phyloP scores from a whole-genome alignment of 2,797 vertebrate genomes.

The Rhincodon typus region DNA sequence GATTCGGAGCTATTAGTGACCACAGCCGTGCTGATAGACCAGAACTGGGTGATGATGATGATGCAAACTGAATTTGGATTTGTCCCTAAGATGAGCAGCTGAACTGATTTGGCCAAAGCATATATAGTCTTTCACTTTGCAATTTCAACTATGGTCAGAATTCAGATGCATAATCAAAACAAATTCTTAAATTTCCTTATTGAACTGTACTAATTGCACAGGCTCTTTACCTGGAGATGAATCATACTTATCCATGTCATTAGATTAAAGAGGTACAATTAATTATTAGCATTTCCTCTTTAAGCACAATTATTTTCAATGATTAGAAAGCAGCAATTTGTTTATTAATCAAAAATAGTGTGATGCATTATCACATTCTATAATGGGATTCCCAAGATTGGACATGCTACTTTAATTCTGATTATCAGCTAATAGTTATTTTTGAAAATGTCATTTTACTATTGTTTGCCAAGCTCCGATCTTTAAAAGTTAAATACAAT shows the following conservation, averaged over 20 bases:
- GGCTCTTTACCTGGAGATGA: not conserved
- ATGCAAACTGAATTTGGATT: constrained; percentile 3
- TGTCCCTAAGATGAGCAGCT: not conserved
- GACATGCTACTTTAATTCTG: not conserved
- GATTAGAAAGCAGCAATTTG: not conserved
- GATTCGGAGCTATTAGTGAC: not conserved
- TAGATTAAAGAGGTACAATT: not conserved
- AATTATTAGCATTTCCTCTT: not conserved
- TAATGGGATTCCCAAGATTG: not conserved
- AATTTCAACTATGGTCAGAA: not conserved
- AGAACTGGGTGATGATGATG: not conserved
- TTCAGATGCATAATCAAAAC: not conserved
- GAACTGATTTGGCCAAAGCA: not conserved
- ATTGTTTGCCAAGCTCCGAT: not conserved
- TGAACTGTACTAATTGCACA: not conserved
- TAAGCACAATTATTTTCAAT: not conserved
- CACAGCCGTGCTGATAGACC: not conserved
- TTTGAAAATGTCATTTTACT: not conserved
- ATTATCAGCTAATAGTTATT: not conserved
- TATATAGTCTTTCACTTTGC: not conserved
- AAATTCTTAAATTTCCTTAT: not conserved
- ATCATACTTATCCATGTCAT: not conserved
- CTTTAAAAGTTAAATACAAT: not conserved
- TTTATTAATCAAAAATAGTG: not conserved
- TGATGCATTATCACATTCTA: not conserved